Evolutionary conservation across 2,888 invertebrate genomes (phyloP).

Genomic region (Branchipolynoe longqiensis): DNA sequence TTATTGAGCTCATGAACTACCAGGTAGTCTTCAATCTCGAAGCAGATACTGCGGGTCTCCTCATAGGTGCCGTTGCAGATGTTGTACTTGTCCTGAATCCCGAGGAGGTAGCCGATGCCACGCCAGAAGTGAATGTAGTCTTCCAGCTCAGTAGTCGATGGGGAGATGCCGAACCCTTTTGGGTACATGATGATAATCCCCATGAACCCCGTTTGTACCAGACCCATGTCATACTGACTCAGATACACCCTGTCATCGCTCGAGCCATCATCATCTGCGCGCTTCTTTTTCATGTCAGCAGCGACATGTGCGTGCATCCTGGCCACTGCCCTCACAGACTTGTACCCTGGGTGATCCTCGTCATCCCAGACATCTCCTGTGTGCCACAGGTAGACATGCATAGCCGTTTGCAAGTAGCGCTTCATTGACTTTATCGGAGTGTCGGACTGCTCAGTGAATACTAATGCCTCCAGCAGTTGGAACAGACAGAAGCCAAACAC

Average conservation of each 20-base stretch:
- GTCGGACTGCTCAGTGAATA: slow-evolving; percentile 88
- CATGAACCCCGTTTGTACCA: slow-evolving; percentile 94
- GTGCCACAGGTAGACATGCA: slow-evolving; percentile 91
- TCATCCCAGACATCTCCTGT: slow-evolving; percentile 85
- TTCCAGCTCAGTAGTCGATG: slow-evolving; percentile 86
- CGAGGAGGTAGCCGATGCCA: slow-evolving; percentile 90
- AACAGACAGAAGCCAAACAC: slow-evolving; percentile 89
- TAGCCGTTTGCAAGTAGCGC: slow-evolving; percentile 90
- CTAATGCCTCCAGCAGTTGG: slow-evolving; percentile 87
- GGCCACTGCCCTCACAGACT: slow-evolving; percentile 83
- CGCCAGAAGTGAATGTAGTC: slow-evolving; percentile 92
- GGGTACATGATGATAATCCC: slow-evolving; percentile 87
- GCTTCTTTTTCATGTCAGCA: slow-evolving; percentile 74
- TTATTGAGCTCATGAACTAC: slow-evolving; percentile 70
- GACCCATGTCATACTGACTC: slow-evolving; percentile 91
- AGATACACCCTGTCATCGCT: slow-evolving; percentile 77
- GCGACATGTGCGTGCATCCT: slow-evolving; percentile 84
- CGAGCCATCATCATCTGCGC: slow-evolving; percentile 74
- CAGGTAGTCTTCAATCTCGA: slow-evolving; percentile 73
- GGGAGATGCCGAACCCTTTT: slow-evolving; percentile 86
- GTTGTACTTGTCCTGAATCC: slow-evolving; percentile 87
- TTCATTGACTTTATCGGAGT: slow-evolving; percentile 87
- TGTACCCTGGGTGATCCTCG: slow-evolving; percentile 83
- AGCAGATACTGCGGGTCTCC: slow-evolving; percentile 70
- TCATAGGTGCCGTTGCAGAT: slow-evolving; percentile 72